Evolutionary conservation across 2,888 invertebrate species (phyloP), one percentile per base, ranked within the genome.

Genomic region (Rhodophaea formosa): DNA sequence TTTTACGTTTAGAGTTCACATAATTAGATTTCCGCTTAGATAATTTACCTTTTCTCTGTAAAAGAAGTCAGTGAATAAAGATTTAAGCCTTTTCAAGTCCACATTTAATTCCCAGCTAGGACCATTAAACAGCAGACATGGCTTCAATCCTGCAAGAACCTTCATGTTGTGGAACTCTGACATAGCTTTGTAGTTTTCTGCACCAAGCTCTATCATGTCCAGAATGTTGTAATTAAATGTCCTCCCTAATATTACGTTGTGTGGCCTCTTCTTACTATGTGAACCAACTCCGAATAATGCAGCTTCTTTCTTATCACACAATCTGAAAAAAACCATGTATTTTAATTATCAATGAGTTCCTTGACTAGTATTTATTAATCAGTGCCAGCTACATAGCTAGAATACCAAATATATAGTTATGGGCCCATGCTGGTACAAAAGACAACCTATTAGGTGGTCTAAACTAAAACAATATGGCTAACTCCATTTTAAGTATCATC

Each of bases 131-230:
- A 98, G 81, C 5, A 99, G 83, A 72, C 97, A 96, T 0, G 99
- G 99, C 83, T 99, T 99, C 0, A 95, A 93, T 6, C 97, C 98
- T 5, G 94, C 86, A 0, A 95, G 85, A 29, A 96, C 94, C 82
- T 96, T 97, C 56, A 95, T 94, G 57, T 93, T 94, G 62, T 94
- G 94, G 73, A 98, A 97, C 47, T 96, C 96, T 15, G 93, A 88
- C 81, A 99, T 93, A 0, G 96, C 92, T 77, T 94, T 94, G 79
- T 94, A 98, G 57, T 94, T 93, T 56, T 97, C 96, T 17, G 99
- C 93, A 10, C 98, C 97, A 58, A 99, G 93, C 86, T 99, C 99
- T 59, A 97, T 93, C 98, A 99, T 98, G 79, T 99, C 99, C 58
- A 99, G 87, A 32, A 99, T 89, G 59, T 96, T 95, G 73, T 96